These are phyloP conservation scores for Prunella strophiata DNA, from an alignment of 2,797 vertebrate species.

Conservation along the genomic window DNA sequence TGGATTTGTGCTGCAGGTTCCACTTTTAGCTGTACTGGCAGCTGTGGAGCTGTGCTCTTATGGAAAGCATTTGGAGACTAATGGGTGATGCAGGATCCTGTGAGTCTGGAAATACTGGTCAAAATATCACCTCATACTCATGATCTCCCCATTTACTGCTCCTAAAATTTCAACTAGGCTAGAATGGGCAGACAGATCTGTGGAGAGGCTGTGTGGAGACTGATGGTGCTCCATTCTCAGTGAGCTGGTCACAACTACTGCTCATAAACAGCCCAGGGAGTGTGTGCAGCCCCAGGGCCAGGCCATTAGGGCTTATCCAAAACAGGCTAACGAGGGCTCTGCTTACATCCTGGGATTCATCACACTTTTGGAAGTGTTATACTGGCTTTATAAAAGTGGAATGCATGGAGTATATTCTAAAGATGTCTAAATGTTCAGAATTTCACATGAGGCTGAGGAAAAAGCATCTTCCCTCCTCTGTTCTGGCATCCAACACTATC, in stretches of 20 bases:
- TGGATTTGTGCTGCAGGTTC: background rate
- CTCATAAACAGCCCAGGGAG: constrained; percentile 70
- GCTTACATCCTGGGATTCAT: constrained; percentile 77
- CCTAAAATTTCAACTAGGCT: constrained; percentile 32
- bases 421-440: constrained; percentile 63
- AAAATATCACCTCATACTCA: constrained; percentile 15
- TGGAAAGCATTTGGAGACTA: constrained; percentile 31
- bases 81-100: background rate
- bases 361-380: constrained; percentile 72
- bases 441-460: constrained; percentile 71
- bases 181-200: background rate
- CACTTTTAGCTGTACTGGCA: constrained; percentile 2
- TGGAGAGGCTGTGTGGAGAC: background rate
- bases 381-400: constrained; percentile 74
- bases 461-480: constrained; percentile 24
- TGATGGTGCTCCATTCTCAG: constrained; percentile 9
- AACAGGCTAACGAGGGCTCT: constrained; percentile 71
- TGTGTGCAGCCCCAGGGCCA: constrained; percentile 69
- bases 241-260: constrained; percentile 53
- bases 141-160: constrained; percentile 2
- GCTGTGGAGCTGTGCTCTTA: background rate
- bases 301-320: constrained; percentile 67
- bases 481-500: constrained; percentile 58
- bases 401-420: constrained; percentile 65
- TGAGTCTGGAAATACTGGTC: background rate